phyloP scores from a whole-genome alignment of 2,113 vertebrate genomes.

The Pyxicephalus adspersus region DNA sequence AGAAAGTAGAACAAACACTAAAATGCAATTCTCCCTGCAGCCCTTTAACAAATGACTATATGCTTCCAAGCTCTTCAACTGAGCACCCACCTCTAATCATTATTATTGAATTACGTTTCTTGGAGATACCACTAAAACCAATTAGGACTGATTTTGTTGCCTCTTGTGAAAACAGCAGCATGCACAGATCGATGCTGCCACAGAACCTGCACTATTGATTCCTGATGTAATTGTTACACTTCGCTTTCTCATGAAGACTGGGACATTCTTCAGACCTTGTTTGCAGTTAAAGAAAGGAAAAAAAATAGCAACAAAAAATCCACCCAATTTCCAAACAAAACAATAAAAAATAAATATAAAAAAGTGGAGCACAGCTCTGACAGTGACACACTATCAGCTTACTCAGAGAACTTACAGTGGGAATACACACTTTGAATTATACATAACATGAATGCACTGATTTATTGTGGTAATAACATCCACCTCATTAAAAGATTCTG shows the following conservation, averaged over 20 bases:
- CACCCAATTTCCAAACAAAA: constrained; percentile 69
- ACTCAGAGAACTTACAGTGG: constrained; percentile 92
- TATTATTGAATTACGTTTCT: constrained; percentile 92
- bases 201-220: constrained; percentile 84
- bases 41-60: constrained; percentile 86
- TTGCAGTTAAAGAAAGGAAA: constrained; percentile 76
- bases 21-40: constrained; percentile 65
- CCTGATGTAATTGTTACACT: constrained; percentile 78
- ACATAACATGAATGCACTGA: constrained; percentile 97
- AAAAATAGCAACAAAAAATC: constrained; percentile 58
- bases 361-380: constrained; percentile 77
- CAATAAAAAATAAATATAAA: constrained; percentile 60
- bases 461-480: constrained; percentile 99
- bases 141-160: constrained; percentile 90
- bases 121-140: constrained; percentile 86
- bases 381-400: constrained; percentile 97
- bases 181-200: constrained; percentile 73
- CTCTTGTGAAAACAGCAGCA: constrained; percentile 78
- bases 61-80: constrained; percentile 82
- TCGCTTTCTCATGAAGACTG: constrained; percentile 71
- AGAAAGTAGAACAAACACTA: constrained; percentile 67
- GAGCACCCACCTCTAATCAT: constrained; percentile 81
- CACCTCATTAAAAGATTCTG: constrained; percentile 98
- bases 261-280: constrained; percentile 74
- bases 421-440: constrained; percentile 99